Evolutionary conservation across 2,113 vertebrate genomes (phyloP).

Genomic region (Etheostoma spectabile): DNA sequence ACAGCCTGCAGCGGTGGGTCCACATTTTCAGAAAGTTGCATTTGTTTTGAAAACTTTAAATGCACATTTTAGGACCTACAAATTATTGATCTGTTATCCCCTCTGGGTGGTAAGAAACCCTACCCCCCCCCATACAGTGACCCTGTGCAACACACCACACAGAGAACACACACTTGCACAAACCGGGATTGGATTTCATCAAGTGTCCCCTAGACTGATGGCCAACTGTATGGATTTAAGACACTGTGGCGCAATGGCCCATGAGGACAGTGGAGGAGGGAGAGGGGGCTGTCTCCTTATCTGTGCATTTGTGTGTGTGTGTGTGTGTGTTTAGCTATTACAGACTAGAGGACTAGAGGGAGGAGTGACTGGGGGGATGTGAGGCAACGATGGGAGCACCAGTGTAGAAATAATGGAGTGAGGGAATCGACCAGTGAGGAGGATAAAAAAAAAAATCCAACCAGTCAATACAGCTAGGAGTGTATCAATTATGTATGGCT

Average conservation of each 20-base stretch:
- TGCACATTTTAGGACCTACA: not conserved
- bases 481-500: slow-evolving; percentile 83
- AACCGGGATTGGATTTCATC: slow-evolving; percentile 35
- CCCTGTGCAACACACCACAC: slow-evolving; percentile 9
- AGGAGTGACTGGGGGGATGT: slow-evolving; percentile 40
- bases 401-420: slow-evolving; percentile 72
- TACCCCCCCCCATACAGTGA: not conserved
- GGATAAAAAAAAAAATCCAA: slow-evolving; percentile 73
- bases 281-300: slow-evolving; percentile 29
- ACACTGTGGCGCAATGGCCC: slow-evolving; percentile 41
- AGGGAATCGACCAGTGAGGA: slow-evolving; percentile 72
- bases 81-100: not conserved
- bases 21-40: not conserved
- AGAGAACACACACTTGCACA: not conserved
- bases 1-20: no score
- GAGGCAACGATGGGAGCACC: slow-evolving; percentile 40
- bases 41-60: not conserved
- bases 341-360: slow-evolving; percentile 28
- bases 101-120: not conserved
- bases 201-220: slow-evolving; percentile 9
- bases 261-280: slow-evolving; percentile 30
- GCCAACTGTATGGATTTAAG: slow-evolving; percentile 55
- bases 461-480: slow-evolving; percentile 76
- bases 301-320: slow-evolving; percentile 31
- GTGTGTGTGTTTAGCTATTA: slow-evolving; percentile 40